Evolutionary conservation across 2,797 vertebrate species (phyloP).

Genomic region (Picus viridis): DNA sequence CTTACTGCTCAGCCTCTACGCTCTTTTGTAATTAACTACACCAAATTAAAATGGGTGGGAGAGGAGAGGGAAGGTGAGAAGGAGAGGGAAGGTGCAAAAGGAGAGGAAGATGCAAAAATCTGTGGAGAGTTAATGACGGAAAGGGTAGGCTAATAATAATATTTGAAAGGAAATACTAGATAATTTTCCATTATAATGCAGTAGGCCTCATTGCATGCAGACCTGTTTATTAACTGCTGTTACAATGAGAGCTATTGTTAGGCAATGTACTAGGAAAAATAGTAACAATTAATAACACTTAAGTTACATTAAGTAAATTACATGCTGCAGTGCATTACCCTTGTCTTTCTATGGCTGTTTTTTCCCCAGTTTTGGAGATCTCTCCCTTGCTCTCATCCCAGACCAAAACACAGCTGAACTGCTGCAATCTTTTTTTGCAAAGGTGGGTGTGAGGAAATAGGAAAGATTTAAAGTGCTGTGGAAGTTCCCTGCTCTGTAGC

Average conservation of each 20-base stretch:
- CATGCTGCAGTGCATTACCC: neutral
- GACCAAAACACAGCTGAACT: neutral
- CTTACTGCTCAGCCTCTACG: neutral
- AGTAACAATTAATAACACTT: neutral
- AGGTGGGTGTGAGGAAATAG: neutral
- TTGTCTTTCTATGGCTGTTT: neutral
- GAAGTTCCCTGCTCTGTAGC: neutral
- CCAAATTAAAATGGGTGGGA: neutral
- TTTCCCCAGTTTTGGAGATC: neutral
- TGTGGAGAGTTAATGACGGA: neutral
- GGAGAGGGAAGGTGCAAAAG: neutral
- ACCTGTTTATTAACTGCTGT: constrained; percentile 15
- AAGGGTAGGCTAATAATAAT: neutral
- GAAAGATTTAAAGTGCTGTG: neutral
- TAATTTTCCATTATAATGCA: neutral
- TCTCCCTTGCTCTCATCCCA: neutral
- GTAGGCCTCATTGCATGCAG: neutral
- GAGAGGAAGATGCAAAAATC: neutral
- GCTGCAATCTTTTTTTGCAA: neutral
- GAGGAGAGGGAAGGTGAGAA: neutral
- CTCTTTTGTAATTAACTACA: constrained; percentile 43
- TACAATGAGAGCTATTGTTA: neutral
- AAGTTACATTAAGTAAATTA: constrained; percentile 21
- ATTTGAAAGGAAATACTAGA: neutral
- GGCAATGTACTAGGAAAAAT: neutral